A percentile compares a stretch with the other conserved stretches of the same genome.
Evolutionary conservation across 2,113 vertebrate genomes (phyloP).

Genomic region (Mirounga angustirostris): DNA sequence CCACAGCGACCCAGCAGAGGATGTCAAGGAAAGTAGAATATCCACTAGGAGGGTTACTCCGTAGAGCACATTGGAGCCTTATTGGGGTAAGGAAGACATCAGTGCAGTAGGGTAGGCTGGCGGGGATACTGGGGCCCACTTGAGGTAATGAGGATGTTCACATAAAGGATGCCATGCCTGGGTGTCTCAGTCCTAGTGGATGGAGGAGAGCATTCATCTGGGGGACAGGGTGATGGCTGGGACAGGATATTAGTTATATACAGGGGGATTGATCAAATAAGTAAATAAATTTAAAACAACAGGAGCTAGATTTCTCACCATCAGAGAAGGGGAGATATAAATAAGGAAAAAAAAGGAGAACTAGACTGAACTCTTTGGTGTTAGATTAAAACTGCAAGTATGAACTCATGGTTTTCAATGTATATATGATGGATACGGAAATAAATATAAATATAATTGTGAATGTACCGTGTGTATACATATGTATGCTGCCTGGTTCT

Average conservation of each 20-base stretch:
- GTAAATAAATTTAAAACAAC: background rate
- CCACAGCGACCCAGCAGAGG: background rate
- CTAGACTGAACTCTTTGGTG: background rate
- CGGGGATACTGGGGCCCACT: fast-evolving
- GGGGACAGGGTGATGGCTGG: background rate
- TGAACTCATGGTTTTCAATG: background rate
- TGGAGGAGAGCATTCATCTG: background rate
- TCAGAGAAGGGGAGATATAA: background rate
- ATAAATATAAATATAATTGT: background rate
- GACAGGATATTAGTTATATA: background rate
- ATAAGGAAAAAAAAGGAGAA: background rate
- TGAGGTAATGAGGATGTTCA: background rate
- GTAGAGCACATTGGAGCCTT: background rate
- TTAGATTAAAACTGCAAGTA: background rate
- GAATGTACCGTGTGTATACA: background rate
- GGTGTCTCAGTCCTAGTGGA: background rate
- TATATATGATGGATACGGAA: background rate
- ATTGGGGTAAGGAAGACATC: background rate
- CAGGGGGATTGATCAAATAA: background rate
- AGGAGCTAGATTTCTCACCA: background rate
- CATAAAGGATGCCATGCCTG: background rate
- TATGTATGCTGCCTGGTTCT: background rate
- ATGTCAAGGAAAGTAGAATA: background rate
- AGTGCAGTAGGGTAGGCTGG: background rate
- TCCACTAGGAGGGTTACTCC: background rate